Percentiles rank a stretch among this genome's conserved stretches.
These are phyloP conservation scores for Micrasema longulum DNA, from an alignment of 1,140 invertebrate species.

Conservation along the genomic window DNA sequence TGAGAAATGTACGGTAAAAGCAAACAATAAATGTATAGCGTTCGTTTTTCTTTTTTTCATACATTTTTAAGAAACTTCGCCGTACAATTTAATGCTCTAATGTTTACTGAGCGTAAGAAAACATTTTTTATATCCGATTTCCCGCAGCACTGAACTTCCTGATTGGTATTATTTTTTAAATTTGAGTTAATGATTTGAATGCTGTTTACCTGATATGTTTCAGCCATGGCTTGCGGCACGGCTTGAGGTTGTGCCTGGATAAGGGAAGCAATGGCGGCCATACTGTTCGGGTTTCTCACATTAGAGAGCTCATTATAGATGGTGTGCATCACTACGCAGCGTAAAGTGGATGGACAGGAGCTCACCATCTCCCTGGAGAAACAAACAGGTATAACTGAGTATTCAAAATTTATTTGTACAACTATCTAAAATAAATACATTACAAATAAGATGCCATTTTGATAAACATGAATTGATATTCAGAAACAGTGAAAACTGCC, in stretches of 20 bases:
- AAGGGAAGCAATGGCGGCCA: constrained; percentile 87
- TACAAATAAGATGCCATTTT: not conserved
- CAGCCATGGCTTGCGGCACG: constrained; percentile 82
- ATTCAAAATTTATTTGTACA: not conserved
- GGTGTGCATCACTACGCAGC: constrained; percentile 90
- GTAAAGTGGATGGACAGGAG: constrained; percentile 84
- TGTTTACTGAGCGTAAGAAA: too few relatives aligned
- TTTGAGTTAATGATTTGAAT: not conserved
- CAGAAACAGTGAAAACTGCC: too few relatives aligned
- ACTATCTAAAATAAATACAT: too few relatives aligned
- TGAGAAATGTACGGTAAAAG: not conserved
- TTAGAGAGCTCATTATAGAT: constrained; percentile 96
- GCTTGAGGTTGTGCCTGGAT: constrained; percentile 84
- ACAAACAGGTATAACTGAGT: not conserved
- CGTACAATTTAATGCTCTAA: too few relatives aligned
- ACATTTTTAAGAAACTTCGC: too few relatives aligned
- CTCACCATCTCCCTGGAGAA: constrained; percentile 78
- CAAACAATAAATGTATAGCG: not conserved
- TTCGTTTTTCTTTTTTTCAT: too few relatives aligned
- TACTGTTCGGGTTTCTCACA: constrained; percentile 93
- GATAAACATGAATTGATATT: too few relatives aligned
- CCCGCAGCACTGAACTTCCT: too few relatives aligned
- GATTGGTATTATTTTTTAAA: not conserved
- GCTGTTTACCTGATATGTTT: constrained; percentile 76
- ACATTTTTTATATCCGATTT: too few relatives aligned